These are phyloP conservation scores for Drosophila anceps DNA, from an alignment of 2,888 invertebrate genomes.

Conservation along the genomic window DNA sequence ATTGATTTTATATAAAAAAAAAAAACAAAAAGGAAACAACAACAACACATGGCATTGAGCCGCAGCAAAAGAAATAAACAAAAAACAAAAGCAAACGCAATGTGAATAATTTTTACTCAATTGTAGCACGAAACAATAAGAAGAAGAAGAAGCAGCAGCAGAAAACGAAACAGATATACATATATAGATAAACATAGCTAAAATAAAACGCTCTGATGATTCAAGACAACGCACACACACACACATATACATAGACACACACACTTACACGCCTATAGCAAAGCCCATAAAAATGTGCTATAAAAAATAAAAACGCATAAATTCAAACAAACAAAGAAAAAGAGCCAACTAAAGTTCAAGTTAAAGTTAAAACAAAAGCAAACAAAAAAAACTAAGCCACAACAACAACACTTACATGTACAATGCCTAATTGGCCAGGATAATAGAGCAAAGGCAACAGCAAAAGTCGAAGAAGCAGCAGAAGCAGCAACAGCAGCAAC, in stretches of 20 bases:
- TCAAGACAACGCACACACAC: slow-evolving; percentile 49
- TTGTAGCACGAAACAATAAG: slow-evolving; percentile 63
- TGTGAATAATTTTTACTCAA: slow-evolving; percentile 76
- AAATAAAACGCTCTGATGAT: slow-evolving; percentile 40
- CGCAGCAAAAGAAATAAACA: slow-evolving; percentile 39
- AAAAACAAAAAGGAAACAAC: slow-evolving; percentile 16
- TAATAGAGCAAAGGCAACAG: slow-evolving; percentile 20
- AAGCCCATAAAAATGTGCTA: slow-evolving; percentile 68
- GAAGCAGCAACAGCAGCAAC: not conserved
- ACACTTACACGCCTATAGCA: slow-evolving; percentile 16
- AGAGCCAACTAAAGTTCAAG: slow-evolving; percentile 25
- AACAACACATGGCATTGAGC: slow-evolving; percentile 54
- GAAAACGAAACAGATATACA: not conserved
- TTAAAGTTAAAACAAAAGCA: slow-evolving; percentile 32
- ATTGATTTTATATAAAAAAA: slow-evolving; percentile 71
- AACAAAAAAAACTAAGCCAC: not conserved
- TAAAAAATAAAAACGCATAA: slow-evolving; percentile 64
- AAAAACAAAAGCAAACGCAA: slow-evolving; percentile 64
- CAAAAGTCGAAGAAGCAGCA: not conserved
- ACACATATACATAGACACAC: slow-evolving; percentile 7
- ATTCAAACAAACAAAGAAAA: slow-evolving; percentile 26
- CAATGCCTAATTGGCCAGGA: slow-evolving; percentile 52
- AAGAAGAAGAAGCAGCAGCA: slow-evolving; percentile 17
- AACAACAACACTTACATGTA: slow-evolving; percentile 13
- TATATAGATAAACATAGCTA: slow-evolving; percentile 15